Conservation (phyloP, 2,888 invertebrate species). For the Eurois occulta region DNA sequence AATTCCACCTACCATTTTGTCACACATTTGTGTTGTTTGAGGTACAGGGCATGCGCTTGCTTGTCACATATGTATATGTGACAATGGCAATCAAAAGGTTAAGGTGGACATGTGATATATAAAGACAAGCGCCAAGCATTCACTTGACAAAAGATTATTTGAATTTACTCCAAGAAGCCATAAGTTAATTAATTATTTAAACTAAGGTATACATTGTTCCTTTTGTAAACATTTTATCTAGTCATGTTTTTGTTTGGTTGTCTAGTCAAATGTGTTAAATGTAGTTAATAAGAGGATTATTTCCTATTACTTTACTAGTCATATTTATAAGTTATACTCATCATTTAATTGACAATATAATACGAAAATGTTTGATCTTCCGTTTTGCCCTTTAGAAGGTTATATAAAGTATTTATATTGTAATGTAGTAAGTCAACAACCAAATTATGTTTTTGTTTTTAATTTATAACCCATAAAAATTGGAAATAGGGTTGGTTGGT, state of each 20-base stretch:
- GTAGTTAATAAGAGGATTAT: slow-evolving; percentile 43
- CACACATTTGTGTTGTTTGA: too few relatives aligned
- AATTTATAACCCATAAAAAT: background rate
- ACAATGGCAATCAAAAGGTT: too few relatives aligned
- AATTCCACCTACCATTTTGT: too few relatives aligned
- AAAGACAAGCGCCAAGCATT: slow-evolving; percentile 45
- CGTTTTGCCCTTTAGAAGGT: slow-evolving; percentile 49
- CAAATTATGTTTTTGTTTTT: background rate
- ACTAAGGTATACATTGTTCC: slow-evolving; percentile 14
- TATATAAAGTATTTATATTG: slow-evolving; percentile 27
- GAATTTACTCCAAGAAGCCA: slow-evolving; percentile 24
- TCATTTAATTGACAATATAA: slow-evolving; percentile 61
- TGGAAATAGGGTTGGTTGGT: background rate
- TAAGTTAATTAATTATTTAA: background rate
- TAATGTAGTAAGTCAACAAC: slow-evolving; percentile 10
- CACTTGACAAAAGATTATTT: background rate
- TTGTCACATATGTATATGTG: too few relatives aligned
- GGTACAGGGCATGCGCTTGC: too few relatives aligned
- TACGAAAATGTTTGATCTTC: slow-evolving; percentile 57
- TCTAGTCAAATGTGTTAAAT: slow-evolving; percentile 44
- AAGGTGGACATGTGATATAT: slow-evolving; percentile 10
- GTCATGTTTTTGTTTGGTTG: slow-evolving; percentile 54
- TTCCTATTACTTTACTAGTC: slow-evolving; percentile 55
- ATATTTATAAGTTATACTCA: slow-evolving; percentile 58
- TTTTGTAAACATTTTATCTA: slow-evolving; percentile 55